phyloP scores from a whole-genome alignment of 2,797 vertebrate genomes.

The Spheniscus humboldti region DNA sequence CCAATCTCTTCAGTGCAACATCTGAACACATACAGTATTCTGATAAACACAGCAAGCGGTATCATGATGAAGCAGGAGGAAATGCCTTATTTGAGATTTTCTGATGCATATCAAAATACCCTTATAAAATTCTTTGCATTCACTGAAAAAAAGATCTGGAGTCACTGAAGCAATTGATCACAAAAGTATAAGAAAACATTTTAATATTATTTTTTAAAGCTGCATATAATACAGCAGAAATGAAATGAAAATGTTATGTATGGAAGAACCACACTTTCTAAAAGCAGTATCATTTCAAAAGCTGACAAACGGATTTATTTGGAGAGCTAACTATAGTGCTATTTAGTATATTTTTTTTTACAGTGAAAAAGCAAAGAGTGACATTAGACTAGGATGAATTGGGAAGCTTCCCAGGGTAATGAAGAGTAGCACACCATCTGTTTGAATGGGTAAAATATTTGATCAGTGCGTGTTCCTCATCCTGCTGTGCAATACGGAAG shows the following conservation, averaged over 20 bases:
- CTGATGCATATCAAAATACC: neutral
- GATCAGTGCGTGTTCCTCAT: neutral
- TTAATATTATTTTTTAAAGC: neutral
- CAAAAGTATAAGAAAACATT: neutral
- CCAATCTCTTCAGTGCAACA: neutral
- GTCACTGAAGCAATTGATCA: neutral
- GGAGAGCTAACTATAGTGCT: neutral
- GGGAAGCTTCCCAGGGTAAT: neutral
- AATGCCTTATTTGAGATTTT: neutral
- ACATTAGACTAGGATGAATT: neutral
- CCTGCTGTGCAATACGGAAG: neutral
- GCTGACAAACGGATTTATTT: neutral
- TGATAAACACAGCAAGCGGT: neutral
- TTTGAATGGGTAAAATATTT: neutral
- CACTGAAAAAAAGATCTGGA: neutral
- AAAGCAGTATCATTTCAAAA: neutral
- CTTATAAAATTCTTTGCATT: neutral
- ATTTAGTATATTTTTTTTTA: neutral
- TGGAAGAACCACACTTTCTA: neutral
- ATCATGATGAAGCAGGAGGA: neutral
- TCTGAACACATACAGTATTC: neutral
- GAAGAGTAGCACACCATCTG: conserved; percentile 7
- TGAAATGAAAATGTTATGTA: neutral
- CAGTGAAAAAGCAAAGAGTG: neutral
- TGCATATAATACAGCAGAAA: neutral